phyloP scores from a whole-genome alignment of 2,797 vertebrate species.

The Sylvilagus floridanus region DNA sequence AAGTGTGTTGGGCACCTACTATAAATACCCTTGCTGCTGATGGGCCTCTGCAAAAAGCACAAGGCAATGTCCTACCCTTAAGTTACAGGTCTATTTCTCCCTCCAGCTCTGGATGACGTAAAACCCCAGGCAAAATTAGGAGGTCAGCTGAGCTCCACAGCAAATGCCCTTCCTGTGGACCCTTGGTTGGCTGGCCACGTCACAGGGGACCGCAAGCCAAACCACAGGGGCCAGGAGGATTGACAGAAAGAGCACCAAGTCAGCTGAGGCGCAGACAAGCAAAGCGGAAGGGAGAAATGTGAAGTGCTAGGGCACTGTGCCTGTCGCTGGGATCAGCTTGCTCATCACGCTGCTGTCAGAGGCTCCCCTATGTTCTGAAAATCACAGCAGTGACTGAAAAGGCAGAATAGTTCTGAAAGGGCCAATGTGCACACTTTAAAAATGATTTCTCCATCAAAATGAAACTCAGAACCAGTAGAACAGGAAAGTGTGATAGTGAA shows the following conservation, averaged over 20 bases:
- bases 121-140: background rate
- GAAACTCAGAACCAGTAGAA: no score
- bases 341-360: background rate
- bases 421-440: background rate
- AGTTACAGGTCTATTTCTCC: background rate
- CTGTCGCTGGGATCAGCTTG: background rate
- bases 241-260: background rate
- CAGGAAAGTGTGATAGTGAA: no score
- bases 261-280: background rate
- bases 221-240: background rate
- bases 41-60: background rate
- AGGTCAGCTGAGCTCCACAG: background rate
- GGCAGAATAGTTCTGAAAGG: background rate
- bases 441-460: background rate
- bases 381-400: background rate
- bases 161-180: slow-evolving; percentile 28
- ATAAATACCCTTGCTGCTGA: background rate
- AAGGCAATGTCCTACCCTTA: background rate
- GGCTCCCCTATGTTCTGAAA: background rate
- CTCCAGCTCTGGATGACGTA: background rate
- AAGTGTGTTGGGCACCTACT: background rate
- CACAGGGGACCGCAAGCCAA: background rate
- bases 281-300: background rate
- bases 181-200: background rate
- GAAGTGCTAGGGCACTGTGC: background rate